Percentiles rank a stretch among this genome's conserved stretches.
These are phyloP conservation scores for Doris montereyensis DNA, from an alignment of 2,888 invertebrate species.

Conservation along the genomic window DNA sequence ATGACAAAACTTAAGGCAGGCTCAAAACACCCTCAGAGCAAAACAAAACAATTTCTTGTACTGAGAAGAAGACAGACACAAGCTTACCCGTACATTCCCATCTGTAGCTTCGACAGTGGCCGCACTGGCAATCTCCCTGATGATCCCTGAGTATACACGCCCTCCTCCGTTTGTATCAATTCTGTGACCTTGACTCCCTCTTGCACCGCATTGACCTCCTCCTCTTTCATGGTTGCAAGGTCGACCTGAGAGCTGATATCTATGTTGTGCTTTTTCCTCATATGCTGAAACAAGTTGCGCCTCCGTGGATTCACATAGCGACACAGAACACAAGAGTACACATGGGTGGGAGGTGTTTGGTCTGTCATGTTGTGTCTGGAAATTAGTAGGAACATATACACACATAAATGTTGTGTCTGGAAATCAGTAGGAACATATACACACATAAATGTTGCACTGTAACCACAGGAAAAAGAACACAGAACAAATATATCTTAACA, in stretches of 20 bases:
- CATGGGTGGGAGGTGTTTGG: conserved; percentile 64
- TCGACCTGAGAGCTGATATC: conserved; percentile 49
- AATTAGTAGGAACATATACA: too few species aligned
- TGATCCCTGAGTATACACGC: conserved; percentile 20
- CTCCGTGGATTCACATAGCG: conserved; percentile 65
- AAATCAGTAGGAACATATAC: too few species aligned
- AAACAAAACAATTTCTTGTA: too few species aligned
- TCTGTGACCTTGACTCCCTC: conserved; percentile 62
- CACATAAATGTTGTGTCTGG: too few species aligned
- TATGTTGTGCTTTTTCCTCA: conserved; percentile 70
- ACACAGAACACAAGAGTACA: conserved; percentile 69
- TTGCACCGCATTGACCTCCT: conserved; percentile 49
- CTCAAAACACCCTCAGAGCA: too few species aligned
- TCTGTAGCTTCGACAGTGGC: not conserved
- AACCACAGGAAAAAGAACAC: too few species aligned
- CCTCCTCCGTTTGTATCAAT: conserved; percentile 49
- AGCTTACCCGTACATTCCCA: not conserved
- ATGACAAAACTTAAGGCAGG: too few species aligned
- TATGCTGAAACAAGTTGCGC: conserved; percentile 67
- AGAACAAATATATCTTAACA: too few species aligned
- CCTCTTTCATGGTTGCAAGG: not conserved
- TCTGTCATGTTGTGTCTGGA: conserved; percentile 66
- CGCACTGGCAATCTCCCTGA: not conserved
- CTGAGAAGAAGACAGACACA: too few species aligned
- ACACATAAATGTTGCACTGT: too few species aligned